phyloP scores from a whole-genome alignment of 2,113 vertebrate species.

The Platichthys flesus region DNA sequence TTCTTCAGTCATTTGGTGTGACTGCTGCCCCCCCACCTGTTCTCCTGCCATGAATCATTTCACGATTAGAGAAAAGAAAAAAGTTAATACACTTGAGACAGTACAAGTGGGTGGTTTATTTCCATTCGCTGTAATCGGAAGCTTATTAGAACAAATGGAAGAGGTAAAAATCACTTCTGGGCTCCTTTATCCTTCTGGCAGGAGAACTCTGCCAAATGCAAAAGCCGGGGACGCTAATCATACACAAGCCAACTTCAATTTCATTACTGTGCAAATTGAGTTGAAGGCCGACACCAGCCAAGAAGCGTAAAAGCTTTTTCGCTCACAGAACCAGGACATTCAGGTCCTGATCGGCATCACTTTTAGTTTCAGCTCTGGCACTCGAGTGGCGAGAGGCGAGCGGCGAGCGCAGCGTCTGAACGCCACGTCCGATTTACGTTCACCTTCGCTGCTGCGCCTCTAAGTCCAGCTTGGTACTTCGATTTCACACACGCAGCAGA shows the following conservation, averaged over 20 bases:
- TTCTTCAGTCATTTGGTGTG: slow-evolving; percentile 42
- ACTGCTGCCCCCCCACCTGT: slow-evolving; percentile 40
- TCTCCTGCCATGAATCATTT: slow-evolving; percentile 42
- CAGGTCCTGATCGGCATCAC: slow-evolving; percentile 34
- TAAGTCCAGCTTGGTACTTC: slow-evolving; percentile 24
- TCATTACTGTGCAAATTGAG: slow-evolving; percentile 64
- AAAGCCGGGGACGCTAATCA: slow-evolving; percentile 39
- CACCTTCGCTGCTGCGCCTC: slow-evolving; percentile 11
- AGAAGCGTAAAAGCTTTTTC: slow-evolving; percentile 53
- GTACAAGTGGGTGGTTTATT: slow-evolving; percentile 25
- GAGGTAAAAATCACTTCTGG: slow-evolving; percentile 18
- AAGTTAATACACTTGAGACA: neutral
- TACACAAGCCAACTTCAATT: slow-evolving; percentile 51
- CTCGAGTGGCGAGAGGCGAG: neutral
- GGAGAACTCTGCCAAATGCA: slow-evolving; percentile 34
- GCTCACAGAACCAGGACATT: slow-evolving; percentile 29
- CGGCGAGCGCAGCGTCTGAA: neutral
- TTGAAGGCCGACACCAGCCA: slow-evolving; percentile 38
- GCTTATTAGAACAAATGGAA: slow-evolving; percentile 56
- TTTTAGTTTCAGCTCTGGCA: slow-evolving; percentile 22
- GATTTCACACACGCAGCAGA: slow-evolving; percentile 56
- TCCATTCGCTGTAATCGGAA: slow-evolving; percentile 43
- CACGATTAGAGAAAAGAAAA: slow-evolving; percentile 37
- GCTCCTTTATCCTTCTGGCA: slow-evolving; percentile 39
- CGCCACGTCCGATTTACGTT: slow-evolving; percentile 16